Percentiles rank a stretch among this genome's conserved stretches.
These are phyloP conservation scores for Tortricodes alternella DNA, from an alignment of 2,888 invertebrate species.

Conservation along the genomic window DNA sequence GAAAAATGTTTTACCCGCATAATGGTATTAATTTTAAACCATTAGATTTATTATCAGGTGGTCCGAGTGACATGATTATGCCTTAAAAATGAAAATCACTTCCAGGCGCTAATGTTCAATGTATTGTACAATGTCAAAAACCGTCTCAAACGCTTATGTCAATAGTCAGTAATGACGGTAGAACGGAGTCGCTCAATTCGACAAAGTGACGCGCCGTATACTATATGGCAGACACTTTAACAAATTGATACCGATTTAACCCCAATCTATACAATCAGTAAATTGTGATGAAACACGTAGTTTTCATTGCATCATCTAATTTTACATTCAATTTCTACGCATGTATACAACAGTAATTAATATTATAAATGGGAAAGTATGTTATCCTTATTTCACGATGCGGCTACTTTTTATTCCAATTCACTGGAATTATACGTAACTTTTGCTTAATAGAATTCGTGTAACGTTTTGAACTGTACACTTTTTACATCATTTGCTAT, in stretches of 20 bases:
- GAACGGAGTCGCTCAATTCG: background rate
- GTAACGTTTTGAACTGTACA: too few relatives aligned
- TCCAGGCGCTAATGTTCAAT: background rate
- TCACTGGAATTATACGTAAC: too few relatives aligned
- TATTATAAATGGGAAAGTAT: too few relatives aligned
- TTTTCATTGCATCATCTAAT: slow-evolving; percentile 67
- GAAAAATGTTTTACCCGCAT: slow-evolving; percentile 8
- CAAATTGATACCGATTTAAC: slow-evolving; percentile 54
- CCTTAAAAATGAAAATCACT: background rate
- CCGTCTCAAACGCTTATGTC: background rate
- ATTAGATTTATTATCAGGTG: background rate
- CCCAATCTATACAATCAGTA: slow-evolving; percentile 50
- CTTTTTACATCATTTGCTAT: too few relatives aligned
- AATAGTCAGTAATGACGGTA: background rate
- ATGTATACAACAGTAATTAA: too few relatives aligned
- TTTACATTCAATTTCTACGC: slow-evolving; percentile 7
- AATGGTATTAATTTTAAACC: slow-evolving; percentile 15
- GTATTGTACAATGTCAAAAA: background rate
- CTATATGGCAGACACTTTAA: slow-evolving; percentile 34
- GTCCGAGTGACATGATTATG: background rate
- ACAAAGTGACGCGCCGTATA: slow-evolving; percentile 6
- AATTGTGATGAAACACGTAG: slow-evolving; percentile 61
- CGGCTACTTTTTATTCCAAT: too few relatives aligned
- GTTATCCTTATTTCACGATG: too few relatives aligned
- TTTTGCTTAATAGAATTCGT: too few relatives aligned